Evolutionary conservation across 2,888 invertebrate species (phyloP).

Genomic region (Acleris holmiana): DNA sequence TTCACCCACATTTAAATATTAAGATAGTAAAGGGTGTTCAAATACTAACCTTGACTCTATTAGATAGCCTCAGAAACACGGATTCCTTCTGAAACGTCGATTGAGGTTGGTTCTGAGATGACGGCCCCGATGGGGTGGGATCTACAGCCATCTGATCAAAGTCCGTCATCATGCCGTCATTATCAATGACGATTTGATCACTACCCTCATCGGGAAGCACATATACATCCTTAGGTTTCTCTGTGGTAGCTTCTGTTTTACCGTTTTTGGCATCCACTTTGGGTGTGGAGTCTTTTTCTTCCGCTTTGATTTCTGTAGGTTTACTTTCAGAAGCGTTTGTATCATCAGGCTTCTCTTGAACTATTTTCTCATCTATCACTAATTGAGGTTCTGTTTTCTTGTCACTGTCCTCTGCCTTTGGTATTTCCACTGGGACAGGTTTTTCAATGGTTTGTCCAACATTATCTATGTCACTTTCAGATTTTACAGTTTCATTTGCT

Average conservation of each 20-base stretch:
- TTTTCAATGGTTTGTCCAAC: constrained; percentile 56
- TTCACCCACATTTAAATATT: too few relatives aligned
- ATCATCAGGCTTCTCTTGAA: constrained; percentile 54
- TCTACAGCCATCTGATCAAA: constrained; percentile 80
- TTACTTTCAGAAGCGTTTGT: constrained; percentile 50
- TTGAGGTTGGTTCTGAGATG: constrained; percentile 61
- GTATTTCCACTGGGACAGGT: constrained; percentile 56
- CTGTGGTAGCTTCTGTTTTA: constrained; percentile 55
- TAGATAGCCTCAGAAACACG: constrained; percentile 97
- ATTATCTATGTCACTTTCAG: constrained; percentile 57
- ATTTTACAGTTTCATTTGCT: constrained; percentile 60
- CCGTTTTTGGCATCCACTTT: constrained; percentile 62
- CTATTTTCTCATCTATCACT: constrained; percentile 55
- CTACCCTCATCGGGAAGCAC: constrained; percentile 57
- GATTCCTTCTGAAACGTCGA: constrained; percentile 91
- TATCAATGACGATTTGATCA: constrained; percentile 72
- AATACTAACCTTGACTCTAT: constrained; percentile 93
- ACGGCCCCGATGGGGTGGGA: constrained; percentile 68
- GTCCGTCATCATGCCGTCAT: constrained; percentile 81
- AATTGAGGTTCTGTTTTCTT: constrained; percentile 56
- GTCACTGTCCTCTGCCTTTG: constrained; percentile 62
- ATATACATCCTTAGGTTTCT: constrained; percentile 63
- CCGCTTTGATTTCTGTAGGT: constrained; percentile 50
- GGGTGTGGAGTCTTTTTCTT: constrained; percentile 56
- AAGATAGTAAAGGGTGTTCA: too few relatives aligned